phyloP scores from a whole-genome alignment of 2,113 vertebrate genomes.

The Bolborhynchus lineola region DNA sequence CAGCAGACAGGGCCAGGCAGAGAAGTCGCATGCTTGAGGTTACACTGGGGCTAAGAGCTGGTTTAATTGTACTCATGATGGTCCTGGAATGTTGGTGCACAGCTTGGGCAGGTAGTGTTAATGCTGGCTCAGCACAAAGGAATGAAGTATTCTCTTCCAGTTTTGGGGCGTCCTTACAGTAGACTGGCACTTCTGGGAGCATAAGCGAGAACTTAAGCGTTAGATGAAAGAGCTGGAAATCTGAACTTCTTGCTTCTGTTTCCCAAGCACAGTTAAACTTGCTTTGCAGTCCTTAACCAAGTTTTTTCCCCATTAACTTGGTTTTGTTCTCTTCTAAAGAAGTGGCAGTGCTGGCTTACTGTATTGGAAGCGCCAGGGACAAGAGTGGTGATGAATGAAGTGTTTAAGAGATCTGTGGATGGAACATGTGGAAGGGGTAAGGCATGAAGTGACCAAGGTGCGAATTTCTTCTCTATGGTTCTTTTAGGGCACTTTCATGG shows the following conservation, averaged over 20 bases:
- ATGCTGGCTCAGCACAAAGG: background rate
- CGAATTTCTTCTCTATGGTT: conserved; percentile 63
- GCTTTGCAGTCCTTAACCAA: conserved; percentile 38
- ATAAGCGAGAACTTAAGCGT: background rate
- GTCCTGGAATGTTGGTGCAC: background rate
- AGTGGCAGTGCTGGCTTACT: conserved; percentile 62
- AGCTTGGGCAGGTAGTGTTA: background rate
- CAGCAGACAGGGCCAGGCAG: background rate
- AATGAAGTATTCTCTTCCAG: background rate
- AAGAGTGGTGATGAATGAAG: conserved; percentile 14
- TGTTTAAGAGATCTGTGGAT: background rate
- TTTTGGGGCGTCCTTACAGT: conserved; percentile 41
- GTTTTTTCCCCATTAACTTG: conserved; percentile 23
- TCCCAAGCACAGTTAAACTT: background rate
- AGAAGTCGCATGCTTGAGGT: background rate
- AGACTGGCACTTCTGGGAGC: conserved; percentile 44
- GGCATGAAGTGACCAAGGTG: fast-evolving
- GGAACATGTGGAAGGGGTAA: background rate
- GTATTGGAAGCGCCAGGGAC: conserved; percentile 25
- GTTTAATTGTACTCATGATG: background rate
- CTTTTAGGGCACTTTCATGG: conserved; percentile 91
- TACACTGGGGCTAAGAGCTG: background rate
- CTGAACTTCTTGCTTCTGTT: conserved; percentile 23
- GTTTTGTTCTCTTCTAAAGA: conserved; percentile 46
- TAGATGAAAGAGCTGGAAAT: conserved; percentile 34